These are phyloP conservation scores for Eremophila alpestris DNA, from an alignment of 2,797 vertebrate genomes.

Conservation along the genomic window DNA sequence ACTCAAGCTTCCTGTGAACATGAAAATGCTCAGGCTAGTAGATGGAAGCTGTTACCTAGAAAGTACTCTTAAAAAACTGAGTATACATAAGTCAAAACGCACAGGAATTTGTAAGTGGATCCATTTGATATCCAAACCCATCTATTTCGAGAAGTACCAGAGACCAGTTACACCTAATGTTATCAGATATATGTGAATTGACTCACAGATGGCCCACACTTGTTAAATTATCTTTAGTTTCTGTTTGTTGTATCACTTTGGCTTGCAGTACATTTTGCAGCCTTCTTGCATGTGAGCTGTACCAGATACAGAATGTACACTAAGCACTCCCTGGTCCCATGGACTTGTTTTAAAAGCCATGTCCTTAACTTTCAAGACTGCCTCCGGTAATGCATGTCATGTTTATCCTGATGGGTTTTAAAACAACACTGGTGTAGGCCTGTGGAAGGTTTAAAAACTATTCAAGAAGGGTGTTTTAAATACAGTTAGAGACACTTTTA, in stretches of 20 bases:
- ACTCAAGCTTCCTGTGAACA: not conserved
- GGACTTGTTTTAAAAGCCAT: not conserved
- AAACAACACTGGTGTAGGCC: not conserved
- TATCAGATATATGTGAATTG: not conserved
- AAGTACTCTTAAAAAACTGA: not conserved
- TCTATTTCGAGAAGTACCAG: not conserved
- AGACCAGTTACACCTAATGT: not conserved
- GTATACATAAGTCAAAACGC: not conserved
- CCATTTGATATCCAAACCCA: not conserved
- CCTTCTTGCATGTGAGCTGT: not conserved
- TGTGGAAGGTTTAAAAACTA: conserved; percentile 3
- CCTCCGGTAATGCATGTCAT: not conserved
- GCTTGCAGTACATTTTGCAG: not conserved
- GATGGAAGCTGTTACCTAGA: not conserved
- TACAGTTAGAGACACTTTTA: not conserved
- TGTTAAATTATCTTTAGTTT: not conserved
- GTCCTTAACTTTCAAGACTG: not conserved
- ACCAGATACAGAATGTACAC: not conserved
- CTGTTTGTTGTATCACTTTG: not conserved
- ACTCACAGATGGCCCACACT: not conserved
- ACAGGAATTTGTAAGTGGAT: not conserved
- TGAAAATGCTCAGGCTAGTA: not conserved
- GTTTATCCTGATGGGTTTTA: not conserved
- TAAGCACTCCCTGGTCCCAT: not conserved
- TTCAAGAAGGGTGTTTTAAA: not conserved